These are phyloP conservation scores for Drosophila lutescens DNA, from an alignment of 2,888 invertebrate genomes.

Conservation along the genomic window DNA sequence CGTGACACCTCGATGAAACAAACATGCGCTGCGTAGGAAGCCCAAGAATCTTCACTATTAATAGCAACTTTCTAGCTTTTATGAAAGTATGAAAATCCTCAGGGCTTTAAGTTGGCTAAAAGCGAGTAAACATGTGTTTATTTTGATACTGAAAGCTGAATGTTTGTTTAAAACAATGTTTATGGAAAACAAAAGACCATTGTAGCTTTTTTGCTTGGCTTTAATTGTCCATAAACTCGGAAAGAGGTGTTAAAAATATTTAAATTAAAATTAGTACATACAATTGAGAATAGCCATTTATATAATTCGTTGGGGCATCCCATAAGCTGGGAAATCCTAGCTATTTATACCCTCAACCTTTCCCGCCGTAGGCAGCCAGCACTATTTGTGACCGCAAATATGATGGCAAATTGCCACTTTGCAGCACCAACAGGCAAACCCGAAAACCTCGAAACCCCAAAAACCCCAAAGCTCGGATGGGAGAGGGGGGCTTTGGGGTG, in stretches of 20 bases:
- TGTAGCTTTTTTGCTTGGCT: background rate
- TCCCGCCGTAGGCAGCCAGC: slow-evolving; percentile 8
- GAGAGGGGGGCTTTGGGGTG: background rate
- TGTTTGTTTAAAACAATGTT: background rate
- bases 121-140: background rate
- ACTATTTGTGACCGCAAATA: slow-evolving; percentile 48
- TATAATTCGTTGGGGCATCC: background rate
- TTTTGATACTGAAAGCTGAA: background rate
- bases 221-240: background rate
- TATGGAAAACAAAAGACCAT: background rate
- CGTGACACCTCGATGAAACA: no score
- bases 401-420: slow-evolving; percentile 63
- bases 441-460: slow-evolving; percentile 43
- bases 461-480: slow-evolving; percentile 10
- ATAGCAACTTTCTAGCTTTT: no score
- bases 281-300: background rate
- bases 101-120: background rate
- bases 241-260: background rate
- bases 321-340: slow-evolving; percentile 12
- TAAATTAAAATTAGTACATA: background rate
- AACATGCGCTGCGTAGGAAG: no score
- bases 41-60: no score
- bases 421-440: slow-evolving; percentile 27
- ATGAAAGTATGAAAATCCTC: background rate
- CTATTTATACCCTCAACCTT: slow-evolving; percentile 1